Conservation (phyloP, 1,140 invertebrate genomes). For the Saccostrea glomerata region DNA sequence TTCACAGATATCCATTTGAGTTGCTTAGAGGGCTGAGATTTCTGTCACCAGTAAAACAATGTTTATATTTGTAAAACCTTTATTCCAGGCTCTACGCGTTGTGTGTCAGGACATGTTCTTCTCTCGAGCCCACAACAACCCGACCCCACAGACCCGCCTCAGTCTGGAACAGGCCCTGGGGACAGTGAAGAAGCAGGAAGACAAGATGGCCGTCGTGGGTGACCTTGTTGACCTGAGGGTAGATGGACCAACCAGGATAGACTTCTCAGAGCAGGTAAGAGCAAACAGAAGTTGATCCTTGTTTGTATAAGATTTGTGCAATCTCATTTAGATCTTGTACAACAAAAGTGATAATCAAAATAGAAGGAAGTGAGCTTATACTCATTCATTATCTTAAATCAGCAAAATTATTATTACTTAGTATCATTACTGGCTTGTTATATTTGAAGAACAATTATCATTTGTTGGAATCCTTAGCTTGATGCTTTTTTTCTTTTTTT, state of each 20-base stretch:
- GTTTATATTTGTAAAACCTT: not conserved
- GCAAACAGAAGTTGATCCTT: not conserved
- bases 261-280: slow-evolving; percentile 70
- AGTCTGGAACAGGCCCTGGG: slow-evolving; percentile 70
- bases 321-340: no score
- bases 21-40: no score
- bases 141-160: slow-evolving; percentile 61
- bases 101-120: slow-evolving; percentile 79
- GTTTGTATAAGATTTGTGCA: not conserved
- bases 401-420: no score
- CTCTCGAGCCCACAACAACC: slow-evolving; percentile 70
- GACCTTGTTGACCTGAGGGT: slow-evolving; percentile 74
- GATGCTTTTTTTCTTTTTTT: no score
- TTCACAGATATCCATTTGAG: no score
- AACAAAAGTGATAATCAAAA: no score
- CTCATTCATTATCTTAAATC: no score
- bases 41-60: no score
- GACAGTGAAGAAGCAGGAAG: slow-evolving; percentile 62
- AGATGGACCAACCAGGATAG: slow-evolving; percentile 63
- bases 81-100: slow-evolving; percentile 70
- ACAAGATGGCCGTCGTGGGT: slow-evolving; percentile 68
- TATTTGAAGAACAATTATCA: no score
- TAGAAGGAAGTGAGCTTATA: no score
- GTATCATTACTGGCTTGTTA: no score
- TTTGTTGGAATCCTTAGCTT: no score